Percentiles rank a stretch among this genome's conserved stretches.
phyloP scores from a whole-genome alignment of 2,797 vertebrate genomes.

The Lerista edwardsae region DNA sequence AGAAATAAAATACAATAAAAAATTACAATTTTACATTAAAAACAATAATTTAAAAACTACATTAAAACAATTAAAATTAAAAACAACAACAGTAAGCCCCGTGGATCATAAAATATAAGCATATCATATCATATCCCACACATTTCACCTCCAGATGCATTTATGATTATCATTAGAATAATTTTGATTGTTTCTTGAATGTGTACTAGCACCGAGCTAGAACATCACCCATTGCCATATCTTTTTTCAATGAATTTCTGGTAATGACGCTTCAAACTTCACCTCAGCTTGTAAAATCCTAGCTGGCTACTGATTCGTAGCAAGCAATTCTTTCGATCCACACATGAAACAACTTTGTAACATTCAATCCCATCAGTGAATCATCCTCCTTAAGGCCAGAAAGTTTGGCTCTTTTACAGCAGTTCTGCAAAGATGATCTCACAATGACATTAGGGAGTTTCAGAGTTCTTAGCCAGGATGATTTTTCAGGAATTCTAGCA shows the following conservation, averaged over 20 bases:
- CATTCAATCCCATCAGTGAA: neutral
- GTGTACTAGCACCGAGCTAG: neutral
- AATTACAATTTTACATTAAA: too few species aligned
- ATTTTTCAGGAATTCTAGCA: neutral
- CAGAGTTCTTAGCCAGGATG: neutral
- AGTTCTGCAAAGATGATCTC: neutral
- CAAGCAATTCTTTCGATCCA: neutral
- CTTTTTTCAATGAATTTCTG: neutral
- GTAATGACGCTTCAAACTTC: neutral
- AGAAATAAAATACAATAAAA: too few species aligned
- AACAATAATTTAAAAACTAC: too few species aligned
- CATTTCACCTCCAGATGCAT: too few species aligned
- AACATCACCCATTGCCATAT: neutral
- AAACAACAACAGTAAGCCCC: too few species aligned
- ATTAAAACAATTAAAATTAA: too few species aligned
- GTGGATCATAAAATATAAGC: too few species aligned
- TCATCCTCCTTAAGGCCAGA: neutral
- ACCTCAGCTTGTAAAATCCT: neutral
- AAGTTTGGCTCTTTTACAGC: neutral
- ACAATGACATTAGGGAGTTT: neutral
- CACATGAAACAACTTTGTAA: constrained; percentile 7
- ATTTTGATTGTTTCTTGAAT: too few species aligned
- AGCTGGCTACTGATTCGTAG: neutral
- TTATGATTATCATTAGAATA: too few species aligned
- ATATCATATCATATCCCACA: too few species aligned